Conservation (phyloP, 2,888 invertebrate genomes). For the Eupelmus urozonus region DNA sequence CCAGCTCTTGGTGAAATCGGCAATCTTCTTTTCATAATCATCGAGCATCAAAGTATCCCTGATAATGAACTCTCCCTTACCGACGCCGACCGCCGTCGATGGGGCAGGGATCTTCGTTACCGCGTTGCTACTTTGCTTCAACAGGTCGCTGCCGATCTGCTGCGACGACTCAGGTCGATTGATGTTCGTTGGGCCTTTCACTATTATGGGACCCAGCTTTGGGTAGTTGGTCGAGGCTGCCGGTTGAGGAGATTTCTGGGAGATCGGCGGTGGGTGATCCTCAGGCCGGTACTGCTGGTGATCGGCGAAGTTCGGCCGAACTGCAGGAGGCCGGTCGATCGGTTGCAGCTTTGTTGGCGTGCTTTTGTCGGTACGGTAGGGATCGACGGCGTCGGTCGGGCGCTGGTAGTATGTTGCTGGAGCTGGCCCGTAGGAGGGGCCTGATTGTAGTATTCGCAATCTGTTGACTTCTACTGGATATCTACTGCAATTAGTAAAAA, state of each 20-base stretch:
- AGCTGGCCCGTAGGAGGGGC: constrained; percentile 8
- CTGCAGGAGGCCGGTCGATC: constrained; percentile 17
- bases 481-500: not conserved
- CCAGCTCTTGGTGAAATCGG: constrained; percentile 72
- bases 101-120: constrained; percentile 44
- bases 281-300: not conserved
- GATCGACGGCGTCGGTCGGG: not conserved
- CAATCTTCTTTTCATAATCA: constrained; percentile 69
- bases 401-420: not conserved
- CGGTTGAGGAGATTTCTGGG: constrained; percentile 8
- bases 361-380: constrained; percentile 31
- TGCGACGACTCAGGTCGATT: not conserved
- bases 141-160: not conserved
- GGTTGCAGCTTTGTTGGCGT: constrained; percentile 3
- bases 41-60: constrained; percentile 68
- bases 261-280: not conserved
- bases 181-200: not conserved
- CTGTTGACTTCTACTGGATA: not conserved
- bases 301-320: constrained; percentile 9
- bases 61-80: constrained; percentile 66
- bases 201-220: constrained; percentile 28
- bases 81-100: constrained; percentile 62
- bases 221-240: not conserved
- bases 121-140: constrained; percentile 23
- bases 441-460: not conserved